Evolutionary conservation across 2,888 invertebrate genomes (phyloP), one percentile per base, ranked within the genome.

Genomic region (Microctonus hyperodae): DNA sequence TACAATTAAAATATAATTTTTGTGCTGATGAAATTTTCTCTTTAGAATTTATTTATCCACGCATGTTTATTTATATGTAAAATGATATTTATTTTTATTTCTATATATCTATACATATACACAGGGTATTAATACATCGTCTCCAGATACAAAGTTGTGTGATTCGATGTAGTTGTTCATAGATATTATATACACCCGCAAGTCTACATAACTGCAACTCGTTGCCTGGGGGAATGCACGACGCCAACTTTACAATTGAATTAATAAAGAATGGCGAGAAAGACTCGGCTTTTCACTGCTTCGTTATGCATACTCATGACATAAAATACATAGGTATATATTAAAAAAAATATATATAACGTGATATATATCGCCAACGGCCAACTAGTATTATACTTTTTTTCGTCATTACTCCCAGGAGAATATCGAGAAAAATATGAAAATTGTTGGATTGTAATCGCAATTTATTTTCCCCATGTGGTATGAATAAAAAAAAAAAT

Each of bases 191-290:
- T n/a, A n/a, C n/a, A n/a, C n/a, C n/a, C n/a, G n/a, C 37, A 37
- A 37, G n/a, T 31, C 57, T 22, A 40, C 44, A 35, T 37, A 61
- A 55, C 62, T 44, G 31, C 56, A 55, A 64, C 37, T 62, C 66
- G 25, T 53, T 40, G 55, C 64, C 35, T 56, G 22, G 11, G 51
- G 53, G 55, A 31, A 20, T 50, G 10, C n/a, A 9, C 23, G 40
- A 9, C 16, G 28, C 58, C 57, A 58, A 67, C 61, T 67, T 70
- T 65, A 44, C 65, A 70, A 72, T 70, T 69, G 69, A 67, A 72
- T 72, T 70, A 70, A 70, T 72, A 69, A 72, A 65, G 67, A 72
- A 72, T 69, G 64, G 65, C 59, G 62, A 31, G 65, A 55, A 64
- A 51, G 53, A 50, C 25, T 57, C 58, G 50, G 22, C 53, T 37